Percentiles rank a stretch among this genome's conserved stretches.
These are phyloP conservation scores for Rhabdomys pumilio DNA, from an alignment of 2,797 vertebrate genomes.

Conservation along the genomic window DNA sequence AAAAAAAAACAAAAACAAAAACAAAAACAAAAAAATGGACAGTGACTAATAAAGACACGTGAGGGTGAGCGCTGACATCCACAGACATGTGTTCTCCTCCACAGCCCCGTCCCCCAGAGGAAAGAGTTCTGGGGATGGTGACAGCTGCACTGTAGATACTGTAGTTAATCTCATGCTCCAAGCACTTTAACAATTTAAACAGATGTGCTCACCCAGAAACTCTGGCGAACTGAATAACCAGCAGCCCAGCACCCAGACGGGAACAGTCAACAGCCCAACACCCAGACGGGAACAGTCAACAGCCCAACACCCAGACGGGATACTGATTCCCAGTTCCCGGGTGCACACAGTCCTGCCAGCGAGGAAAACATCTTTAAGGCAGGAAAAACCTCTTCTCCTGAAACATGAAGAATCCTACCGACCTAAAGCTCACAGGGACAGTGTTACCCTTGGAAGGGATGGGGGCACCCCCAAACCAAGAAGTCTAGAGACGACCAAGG, in stretches of 20 bases:
- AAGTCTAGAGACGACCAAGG: constrained; percentile 60
- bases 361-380: neutral
- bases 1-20: no score
- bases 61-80: neutral
- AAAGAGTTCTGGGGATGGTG: neutral
- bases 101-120: neutral
- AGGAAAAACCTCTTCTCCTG: neutral
- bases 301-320: neutral
- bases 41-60: neutral
- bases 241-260: rapidly evolving
- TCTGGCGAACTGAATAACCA: neutral
- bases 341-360: neutral
- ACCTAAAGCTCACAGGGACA: neutral
- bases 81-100: neutral
- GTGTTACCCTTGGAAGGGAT: neutral
- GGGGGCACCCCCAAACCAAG: constrained; percentile 64
- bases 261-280: neutral
- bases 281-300: neutral
- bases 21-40: neutral
- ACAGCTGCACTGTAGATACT: rapidly evolving
- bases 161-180: rapidly evolving
- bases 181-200: neutral
- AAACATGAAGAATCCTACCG: neutral
- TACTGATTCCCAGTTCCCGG: rapidly evolving
- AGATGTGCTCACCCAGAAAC: neutral